Evolutionary conservation across 2,797 vertebrate species (phyloP).

Genomic region (Notolepis coatsorum): DNA sequence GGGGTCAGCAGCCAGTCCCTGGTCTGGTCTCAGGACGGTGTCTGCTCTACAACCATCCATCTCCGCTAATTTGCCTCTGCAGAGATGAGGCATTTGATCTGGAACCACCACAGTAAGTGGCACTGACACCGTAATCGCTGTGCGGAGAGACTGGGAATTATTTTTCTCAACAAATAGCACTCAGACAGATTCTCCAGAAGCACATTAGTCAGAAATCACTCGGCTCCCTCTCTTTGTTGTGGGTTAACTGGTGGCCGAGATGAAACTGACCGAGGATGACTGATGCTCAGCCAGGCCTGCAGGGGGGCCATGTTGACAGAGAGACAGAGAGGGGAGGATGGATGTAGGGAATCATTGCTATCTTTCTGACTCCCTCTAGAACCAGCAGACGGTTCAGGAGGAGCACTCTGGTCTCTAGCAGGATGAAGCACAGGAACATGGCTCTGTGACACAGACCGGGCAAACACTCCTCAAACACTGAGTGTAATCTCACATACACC

Average conservation of each 20-base stretch:
- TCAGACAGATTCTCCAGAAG: constrained; percentile 39
- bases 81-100: constrained; percentile 68
- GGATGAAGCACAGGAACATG: constrained; percentile 22
- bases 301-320: constrained; percentile 49
- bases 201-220: constrained; percentile 56
- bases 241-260: constrained; percentile 57
- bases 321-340: constrained; percentile 32
- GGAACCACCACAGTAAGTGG: constrained; percentile 54
- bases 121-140: constrained; percentile 48
- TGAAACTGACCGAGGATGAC: constrained; percentile 12
- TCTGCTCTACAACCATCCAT: constrained; percentile 44
- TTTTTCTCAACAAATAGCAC: constrained; percentile 50
- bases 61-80: constrained; percentile 63
- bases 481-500: constrained; percentile 61
- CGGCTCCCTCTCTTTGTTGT: constrained; percentile 56
- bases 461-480: constrained; percentile 37
- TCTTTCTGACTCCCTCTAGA: constrained; percentile 34
- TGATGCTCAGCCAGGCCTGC: constrained; percentile 51
- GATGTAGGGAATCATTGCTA: constrained; percentile 35
- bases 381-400: constrained; percentile 7
- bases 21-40: constrained; percentile 59
- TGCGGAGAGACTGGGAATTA: constrained; percentile 34
- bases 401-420: constrained; percentile 39
- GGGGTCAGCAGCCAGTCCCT: constrained; percentile 59
- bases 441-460: constrained; percentile 12